A percentile compares a stretch with the other conserved stretches of the same genome.
Conservation (phyloP, 1,140 invertebrate species). For the Gyrodactylus salaris region DNA sequence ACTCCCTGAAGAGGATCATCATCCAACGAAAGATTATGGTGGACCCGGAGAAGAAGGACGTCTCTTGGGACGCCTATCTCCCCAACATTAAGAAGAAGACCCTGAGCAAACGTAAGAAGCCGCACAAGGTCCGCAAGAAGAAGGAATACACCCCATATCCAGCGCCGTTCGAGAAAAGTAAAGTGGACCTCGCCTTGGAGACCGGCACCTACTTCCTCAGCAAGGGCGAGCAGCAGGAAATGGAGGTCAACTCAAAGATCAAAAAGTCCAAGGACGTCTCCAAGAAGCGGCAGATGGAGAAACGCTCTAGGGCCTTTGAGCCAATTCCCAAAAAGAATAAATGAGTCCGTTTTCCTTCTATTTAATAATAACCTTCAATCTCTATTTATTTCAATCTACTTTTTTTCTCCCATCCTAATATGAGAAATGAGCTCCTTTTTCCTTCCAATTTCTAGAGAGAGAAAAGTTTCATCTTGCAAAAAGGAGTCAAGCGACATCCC, state of each 20-base stretch:
- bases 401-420: too few species aligned
- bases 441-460: too few species aligned
- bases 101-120: constrained; percentile 44
- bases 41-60: constrained; percentile 53
- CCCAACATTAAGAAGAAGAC: constrained; percentile 69
- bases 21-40: constrained; percentile 69
- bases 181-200: constrained; percentile 35
- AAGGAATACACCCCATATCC: constrained; percentile 67
- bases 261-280: not conserved
- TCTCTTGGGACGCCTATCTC: constrained; percentile 82
- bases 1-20: constrained; percentile 54
- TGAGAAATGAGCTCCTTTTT: too few species aligned
- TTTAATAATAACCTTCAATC: too few species aligned
- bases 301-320: not conserved
- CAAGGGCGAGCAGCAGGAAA: not conserved
- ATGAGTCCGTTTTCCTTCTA: too few species aligned
- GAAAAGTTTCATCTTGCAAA: too few species aligned
- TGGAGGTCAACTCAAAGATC: not conserved
- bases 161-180: constrained; percentile 55
- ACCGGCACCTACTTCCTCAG: not conserved
- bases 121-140: constrained; percentile 22
- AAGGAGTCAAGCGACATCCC: too few species aligned
- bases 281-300: not conserved
- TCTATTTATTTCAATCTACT: too few species aligned
- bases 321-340: not conserved